Conservation (phyloP, 2,797 vertebrate species). For the Cyclopterus lumpus region DNA sequence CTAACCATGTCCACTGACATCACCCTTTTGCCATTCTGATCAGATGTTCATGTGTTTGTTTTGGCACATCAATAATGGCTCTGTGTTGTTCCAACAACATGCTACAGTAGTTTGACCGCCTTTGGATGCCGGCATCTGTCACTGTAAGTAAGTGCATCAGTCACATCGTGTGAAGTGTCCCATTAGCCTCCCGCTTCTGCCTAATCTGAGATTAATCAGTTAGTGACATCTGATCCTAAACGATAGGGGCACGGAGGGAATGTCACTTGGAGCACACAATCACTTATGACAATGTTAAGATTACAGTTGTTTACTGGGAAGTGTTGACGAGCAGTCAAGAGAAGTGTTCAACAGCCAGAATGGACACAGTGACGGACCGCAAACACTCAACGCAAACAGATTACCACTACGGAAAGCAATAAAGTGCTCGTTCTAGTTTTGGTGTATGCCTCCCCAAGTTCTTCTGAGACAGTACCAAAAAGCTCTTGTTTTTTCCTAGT, state of each 20-base stretch:
- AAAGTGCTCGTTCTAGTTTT: neutral
- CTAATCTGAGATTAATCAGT: slow-evolving; percentile 77
- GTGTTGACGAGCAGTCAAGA: slow-evolving; percentile 6
- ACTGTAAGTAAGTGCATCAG: slow-evolving; percentile 54
- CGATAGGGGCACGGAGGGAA: slow-evolving; percentile 52
- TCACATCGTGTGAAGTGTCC: slow-evolving; percentile 63
- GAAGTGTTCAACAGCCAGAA: neutral
- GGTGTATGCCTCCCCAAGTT: neutral
- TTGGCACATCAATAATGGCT: slow-evolving; percentile 52
- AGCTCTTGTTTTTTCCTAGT: neutral
- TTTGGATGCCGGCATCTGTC: slow-evolving; percentile 69
- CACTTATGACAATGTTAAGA: slow-evolving; percentile 39
- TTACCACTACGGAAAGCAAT: neutral
- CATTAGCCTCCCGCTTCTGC: slow-evolving; percentile 67
- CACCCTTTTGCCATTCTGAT: slow-evolving; percentile 21
- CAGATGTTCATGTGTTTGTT: slow-evolving; percentile 45
- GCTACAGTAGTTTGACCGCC: slow-evolving; percentile 63
- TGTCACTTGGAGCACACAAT: slow-evolving; percentile 57
- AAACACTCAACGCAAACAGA: neutral
- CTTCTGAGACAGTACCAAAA: neutral
- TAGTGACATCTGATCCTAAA: slow-evolving; percentile 66
- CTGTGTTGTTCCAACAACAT: slow-evolving; percentile 65
- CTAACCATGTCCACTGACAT: neutral
- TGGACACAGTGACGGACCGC: neutral
- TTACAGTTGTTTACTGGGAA: slow-evolving; percentile 32